Percentiles rank a stretch among this genome's conserved stretches.
Evolutionary conservation across 1,140 invertebrate species (phyloP).

Genomic region (Popillia japonica): DNA sequence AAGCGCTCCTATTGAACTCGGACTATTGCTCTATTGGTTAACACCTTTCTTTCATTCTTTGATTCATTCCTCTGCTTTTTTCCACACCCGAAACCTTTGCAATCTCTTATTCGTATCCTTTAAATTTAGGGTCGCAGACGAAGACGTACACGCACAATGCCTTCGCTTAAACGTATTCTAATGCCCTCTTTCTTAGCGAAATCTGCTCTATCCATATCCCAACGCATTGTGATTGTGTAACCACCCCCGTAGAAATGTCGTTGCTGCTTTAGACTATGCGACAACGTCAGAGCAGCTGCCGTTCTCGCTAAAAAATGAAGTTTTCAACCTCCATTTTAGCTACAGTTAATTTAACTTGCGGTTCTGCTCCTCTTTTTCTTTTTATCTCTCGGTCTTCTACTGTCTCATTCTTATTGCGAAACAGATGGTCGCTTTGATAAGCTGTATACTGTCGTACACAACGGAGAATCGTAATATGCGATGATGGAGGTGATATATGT

Average conservation of each 20-base stretch:
- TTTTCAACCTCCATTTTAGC: slow-evolving; percentile 60
- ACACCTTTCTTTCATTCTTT: slow-evolving; percentile 30
- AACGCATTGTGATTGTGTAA: slow-evolving; percentile 59
- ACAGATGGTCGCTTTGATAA: slow-evolving; percentile 19
- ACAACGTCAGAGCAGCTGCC: slow-evolving; percentile 50
- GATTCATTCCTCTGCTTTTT: neutral
- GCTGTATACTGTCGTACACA: neutral
- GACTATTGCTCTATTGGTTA: slow-evolving; percentile 40
- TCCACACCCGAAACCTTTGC: neutral
- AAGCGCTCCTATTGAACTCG: slow-evolving; percentile 6
- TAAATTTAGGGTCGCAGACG: neutral
- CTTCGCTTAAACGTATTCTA: slow-evolving; percentile 55
- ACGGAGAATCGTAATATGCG: neutral
- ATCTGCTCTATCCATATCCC: slow-evolving; percentile 49
- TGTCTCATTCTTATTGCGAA: slow-evolving; percentile 8
- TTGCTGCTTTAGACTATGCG: slow-evolving; percentile 50
- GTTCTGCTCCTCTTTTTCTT: neutral
- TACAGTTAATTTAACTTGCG: slow-evolving; percentile 60
- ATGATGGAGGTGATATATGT: neutral
- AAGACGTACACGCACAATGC: slow-evolving; percentile 41
- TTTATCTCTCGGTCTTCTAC: neutral
- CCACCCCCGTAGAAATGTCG: slow-evolving; percentile 59
- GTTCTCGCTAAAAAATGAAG: slow-evolving; percentile 57
- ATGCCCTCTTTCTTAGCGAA: slow-evolving; percentile 52
- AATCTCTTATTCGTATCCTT: neutral